Conservation (phyloP, 2,113 vertebrate genomes). For the Strigops habroptila region DNA sequence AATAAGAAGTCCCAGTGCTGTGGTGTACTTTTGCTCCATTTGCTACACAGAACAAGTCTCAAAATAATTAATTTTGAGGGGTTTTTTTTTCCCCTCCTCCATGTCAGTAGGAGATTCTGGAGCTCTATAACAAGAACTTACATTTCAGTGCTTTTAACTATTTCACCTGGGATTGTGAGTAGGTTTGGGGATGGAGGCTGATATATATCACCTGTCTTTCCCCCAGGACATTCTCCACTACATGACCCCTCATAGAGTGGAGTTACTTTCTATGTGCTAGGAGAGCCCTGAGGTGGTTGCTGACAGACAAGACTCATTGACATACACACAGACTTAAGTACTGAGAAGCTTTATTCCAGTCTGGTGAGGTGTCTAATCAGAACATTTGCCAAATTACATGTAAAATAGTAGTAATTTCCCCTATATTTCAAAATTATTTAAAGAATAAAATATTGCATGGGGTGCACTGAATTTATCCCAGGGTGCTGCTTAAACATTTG, state of each 20-base stretch:
- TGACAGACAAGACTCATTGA: too few species aligned
- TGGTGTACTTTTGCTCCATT: neutral
- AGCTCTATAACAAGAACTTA: neutral
- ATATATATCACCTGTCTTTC: neutral
- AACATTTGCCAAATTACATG: neutral
- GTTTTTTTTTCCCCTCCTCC: neutral
- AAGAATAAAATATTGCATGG: neutral
- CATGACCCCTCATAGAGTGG: neutral
- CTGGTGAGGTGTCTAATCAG: neutral
- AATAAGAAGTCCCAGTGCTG: neutral
- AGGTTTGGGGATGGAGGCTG: neutral
- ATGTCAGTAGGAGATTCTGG: neutral
- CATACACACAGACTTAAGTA: neutral
- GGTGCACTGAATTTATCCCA: neutral
- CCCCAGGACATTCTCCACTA: neutral
- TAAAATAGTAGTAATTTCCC: neutral
- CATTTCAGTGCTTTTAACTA: rapidly evolving
- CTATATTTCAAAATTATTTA: neutral
- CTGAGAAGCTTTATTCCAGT: neutral
- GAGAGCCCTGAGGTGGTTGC: neutral
- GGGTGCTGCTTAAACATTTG: neutral
- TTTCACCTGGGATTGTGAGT: neutral
- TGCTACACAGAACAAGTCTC: neutral
- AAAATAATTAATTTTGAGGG: neutral
- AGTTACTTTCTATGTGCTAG: neutral